Base-by-base conservation (phyloP, 37 sponge, comb jelly and placozoan species). In the Diacarnus erythraeanus region DNA sequence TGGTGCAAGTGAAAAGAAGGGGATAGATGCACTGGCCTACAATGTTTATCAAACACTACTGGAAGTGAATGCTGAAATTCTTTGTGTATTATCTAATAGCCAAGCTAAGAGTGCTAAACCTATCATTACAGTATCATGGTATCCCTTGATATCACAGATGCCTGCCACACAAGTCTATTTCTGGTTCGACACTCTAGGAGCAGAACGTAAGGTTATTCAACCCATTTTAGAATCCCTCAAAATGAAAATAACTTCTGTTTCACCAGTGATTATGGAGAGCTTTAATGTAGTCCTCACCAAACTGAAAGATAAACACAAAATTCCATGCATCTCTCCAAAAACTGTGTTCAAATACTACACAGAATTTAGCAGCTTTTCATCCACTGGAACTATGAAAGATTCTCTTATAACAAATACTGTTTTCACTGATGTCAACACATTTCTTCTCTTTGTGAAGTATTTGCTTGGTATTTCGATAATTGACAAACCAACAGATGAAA, bases 241-340 rank as follows among this genome's bases (percentile, higher is more conserved):
- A 26, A 89, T 89, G 84, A 78, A 78, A 29, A 72, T 89, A 0
- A 80, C 80, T 23, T 54, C 43, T 38, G 84, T 84, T 35, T 74
- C 84, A 38, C 21, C 29, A 5, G 43, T 27, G 23, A 33, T 89
- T 2, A 47, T 15, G 51, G 64, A 57, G 1, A 61, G 75, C 31
- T 68, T 89, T 41, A 73, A 79, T 58, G 56, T 42, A 0, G 57
- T 72, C 17, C 59, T 76, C 41, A 27, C 4, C 35, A 44, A 76
- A 38, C 42, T 26, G 27, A 34, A 44, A 38, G 5, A 10, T 30
- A 36, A 84, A 0, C 22, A 25, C 66, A 18, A 65, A 5, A 65
- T 77, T 10, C 85, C 71, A 41, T 35, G 1, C 40, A 71, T 60
- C 41, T 37, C 54, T 22, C 72, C 69, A 20, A 3, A 40, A 4